Evolutionary conservation across 2,113 vertebrate species (phyloP).

Genomic region (Zosterops lateralis): DNA sequence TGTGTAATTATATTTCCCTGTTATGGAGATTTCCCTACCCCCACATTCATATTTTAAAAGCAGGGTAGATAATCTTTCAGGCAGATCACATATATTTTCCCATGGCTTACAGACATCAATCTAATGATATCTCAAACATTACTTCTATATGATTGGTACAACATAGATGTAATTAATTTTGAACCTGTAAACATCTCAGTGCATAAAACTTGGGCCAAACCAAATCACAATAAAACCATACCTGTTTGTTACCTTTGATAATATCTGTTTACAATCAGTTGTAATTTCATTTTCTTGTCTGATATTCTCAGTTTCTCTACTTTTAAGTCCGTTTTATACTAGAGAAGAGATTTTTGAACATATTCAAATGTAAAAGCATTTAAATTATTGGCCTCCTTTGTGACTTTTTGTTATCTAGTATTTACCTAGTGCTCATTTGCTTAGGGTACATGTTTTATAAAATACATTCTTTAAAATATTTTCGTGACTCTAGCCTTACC

Average conservation of each 20-base stretch:
- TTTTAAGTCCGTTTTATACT: neutral
- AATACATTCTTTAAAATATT: neutral
- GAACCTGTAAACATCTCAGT: neutral
- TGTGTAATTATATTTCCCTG: neutral
- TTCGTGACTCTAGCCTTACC: neutral
- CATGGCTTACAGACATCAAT: neutral
- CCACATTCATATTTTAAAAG: neutral
- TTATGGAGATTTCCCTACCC: neutral
- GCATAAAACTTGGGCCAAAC: neutral
- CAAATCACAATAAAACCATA: neutral
- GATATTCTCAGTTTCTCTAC: neutral
- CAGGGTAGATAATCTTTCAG: neutral
- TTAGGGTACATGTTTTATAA: neutral
- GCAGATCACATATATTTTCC: neutral
- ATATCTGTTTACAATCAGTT: neutral
- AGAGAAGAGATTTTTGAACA: neutral
- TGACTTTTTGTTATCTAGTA: neutral
- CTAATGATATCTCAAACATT: neutral
- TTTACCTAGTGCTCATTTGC: neutral
- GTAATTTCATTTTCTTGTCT: neutral
- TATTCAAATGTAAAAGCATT: neutral
- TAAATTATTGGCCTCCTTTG: neutral
- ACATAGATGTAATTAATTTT: neutral
- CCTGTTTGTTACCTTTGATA: neutral
- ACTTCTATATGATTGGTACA: neutral